Percentiles rank a stretch among this genome's conserved stretches.
phyloP scores from a whole-genome alignment of 2,797 vertebrate genomes.

The Myotis vivesi region DNA sequence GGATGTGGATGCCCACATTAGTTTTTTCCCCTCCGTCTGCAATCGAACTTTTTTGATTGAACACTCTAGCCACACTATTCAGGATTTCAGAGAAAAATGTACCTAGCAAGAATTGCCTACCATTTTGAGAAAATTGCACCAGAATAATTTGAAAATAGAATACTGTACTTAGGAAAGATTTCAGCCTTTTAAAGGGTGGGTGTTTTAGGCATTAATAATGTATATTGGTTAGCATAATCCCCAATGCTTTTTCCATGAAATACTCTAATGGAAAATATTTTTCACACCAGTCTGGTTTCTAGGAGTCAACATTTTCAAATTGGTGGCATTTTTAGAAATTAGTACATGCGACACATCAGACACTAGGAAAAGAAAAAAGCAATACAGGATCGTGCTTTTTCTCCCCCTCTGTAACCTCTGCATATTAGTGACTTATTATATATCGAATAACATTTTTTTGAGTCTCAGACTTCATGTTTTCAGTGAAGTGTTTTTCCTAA shows the following conservation, averaged over 20 bases:
- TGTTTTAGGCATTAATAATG: neutral
- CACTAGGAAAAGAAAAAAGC: neutral
- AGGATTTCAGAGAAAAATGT: constrained; percentile 3
- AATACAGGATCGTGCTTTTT: neutral
- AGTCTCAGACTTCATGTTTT: neutral
- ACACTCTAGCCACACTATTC: neutral
- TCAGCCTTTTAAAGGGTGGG: neutral
- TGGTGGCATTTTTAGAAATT: constrained; percentile 16
- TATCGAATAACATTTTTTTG: neutral
- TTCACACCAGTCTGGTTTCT: neutral
- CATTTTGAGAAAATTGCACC: constrained; percentile 12
- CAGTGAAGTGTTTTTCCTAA: neutral
- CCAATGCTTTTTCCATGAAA: constrained; percentile 34
- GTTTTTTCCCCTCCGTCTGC: neutral
- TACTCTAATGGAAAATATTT: constrained; percentile 38
- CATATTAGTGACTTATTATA: neutral
- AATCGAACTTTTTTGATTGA: neutral
- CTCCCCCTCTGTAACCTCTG: neutral
- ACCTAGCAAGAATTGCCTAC: neutral
- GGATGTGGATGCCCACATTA: neutral
- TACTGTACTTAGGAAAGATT: neutral
- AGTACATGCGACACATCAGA: neutral
- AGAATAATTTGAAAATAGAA: constrained; percentile 48
- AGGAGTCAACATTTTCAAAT: constrained; percentile 45
- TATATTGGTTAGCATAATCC: neutral